Percentiles rank a stretch among this genome's conserved stretches.
Conservation (phyloP, 2,797 vertebrate species). For the Anas georgica region DNA sequence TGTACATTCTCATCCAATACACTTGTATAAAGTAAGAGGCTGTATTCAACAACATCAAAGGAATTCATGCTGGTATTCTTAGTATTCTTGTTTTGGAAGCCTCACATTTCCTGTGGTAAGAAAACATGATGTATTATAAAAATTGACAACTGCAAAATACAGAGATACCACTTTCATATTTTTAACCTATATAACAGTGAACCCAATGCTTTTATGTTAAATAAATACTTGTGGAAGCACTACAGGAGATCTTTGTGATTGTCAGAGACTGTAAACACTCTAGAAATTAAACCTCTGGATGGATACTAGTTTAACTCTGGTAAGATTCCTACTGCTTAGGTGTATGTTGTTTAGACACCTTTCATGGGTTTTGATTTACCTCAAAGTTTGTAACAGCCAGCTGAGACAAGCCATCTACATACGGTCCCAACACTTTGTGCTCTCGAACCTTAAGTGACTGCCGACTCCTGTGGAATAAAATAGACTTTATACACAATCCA, state of each 20-base stretch:
- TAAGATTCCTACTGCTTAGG: rapidly evolving
- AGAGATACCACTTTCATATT: not conserved
- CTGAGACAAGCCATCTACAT: conserved; percentile 96
- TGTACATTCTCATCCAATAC: not conserved
- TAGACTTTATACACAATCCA: not conserved
- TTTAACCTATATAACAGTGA: not conserved
- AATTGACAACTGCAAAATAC: not conserved
- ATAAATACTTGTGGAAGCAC: not conserved
- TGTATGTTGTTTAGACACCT: not conserved
- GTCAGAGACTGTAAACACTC: not conserved
- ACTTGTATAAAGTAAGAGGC: not conserved
- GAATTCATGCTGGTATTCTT: not conserved
- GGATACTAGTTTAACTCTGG: not conserved
- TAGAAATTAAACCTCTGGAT: not conserved
- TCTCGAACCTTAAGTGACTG: conserved; percentile 98
- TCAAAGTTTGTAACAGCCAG: conserved; percentile 95
- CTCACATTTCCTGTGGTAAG: not conserved
- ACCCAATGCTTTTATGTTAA: not conserved
- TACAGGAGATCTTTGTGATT: not conserved
- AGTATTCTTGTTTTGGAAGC: not conserved
- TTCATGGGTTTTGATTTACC: conserved; percentile 76
- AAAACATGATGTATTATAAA: not conserved
- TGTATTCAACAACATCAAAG: not conserved
- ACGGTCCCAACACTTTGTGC: conserved; percentile 96
- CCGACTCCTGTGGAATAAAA: conserved; percentile 82